Base-by-base conservation (phyloP, 2,888 invertebrate genomes). In the Lymantria monacha region DNA sequence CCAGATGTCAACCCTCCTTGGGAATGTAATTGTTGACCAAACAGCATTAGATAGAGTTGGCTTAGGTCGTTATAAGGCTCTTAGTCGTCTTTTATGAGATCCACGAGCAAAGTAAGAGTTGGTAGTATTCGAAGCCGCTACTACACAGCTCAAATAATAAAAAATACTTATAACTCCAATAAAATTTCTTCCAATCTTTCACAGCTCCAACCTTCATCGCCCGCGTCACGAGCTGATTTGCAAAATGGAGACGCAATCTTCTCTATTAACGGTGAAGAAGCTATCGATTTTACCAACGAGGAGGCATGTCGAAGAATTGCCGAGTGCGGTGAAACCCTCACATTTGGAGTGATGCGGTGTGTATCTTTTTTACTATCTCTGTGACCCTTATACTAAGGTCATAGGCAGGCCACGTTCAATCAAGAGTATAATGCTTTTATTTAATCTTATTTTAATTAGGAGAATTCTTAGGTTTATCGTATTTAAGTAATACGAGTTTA, bases 171-270 rank as follows among this genome's bases (percentile, higher is more conserved):
- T n/a, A n/a, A n/a, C 7, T 33, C 1, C 1, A 33, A 33, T 33
- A 33, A 33, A 1, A 33, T 33, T 33, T 33, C 33, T 38, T 11
- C 7, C 38, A n/a, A n/a, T 14, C 9, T 38, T 49, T 5, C 74
- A n/a, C n/a, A 98, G 98, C 96, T 98, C 13, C 88, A 93, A 36
- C 95, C 95, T 53, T 94, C 94, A 49, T 95, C 97, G 62, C 92
- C 97, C 38, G 97, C 98, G 0, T 96, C 97, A 75, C 89, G 93
- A 62, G 95, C 95, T 53, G 98, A 98, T 0, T 86, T 99, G 22
- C 92, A 93, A 73, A 93, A 95, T 11, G 97, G 97, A n/a, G 98
- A 99, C 87, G 92, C 95, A 37, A 93, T 99, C 60, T 92, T 96
- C 37, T 93, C 94, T 61, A 94, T 98, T 62, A 96, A 96, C 76